phyloP scores from a whole-genome alignment of 2,113 vertebrate species.

The Panurus biarmicus region DNA sequence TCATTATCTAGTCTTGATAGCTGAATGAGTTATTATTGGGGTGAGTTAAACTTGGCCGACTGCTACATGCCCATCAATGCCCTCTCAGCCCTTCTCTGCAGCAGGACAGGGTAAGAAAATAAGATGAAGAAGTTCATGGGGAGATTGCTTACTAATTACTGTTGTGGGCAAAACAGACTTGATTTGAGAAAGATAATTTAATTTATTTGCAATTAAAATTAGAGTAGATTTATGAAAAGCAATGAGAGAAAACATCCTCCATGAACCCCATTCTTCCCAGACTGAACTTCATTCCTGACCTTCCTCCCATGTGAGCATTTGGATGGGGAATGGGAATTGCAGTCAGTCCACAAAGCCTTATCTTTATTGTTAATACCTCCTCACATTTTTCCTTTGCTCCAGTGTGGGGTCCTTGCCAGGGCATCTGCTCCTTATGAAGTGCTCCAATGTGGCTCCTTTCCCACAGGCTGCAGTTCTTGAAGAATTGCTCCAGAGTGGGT shows the following conservation, averaged over 20 bases:
- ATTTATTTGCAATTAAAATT: not conserved
- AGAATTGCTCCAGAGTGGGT: not conserved
- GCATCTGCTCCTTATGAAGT: not conserved
- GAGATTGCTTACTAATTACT: not conserved
- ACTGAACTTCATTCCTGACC: not conserved
- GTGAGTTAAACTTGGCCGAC: not conserved
- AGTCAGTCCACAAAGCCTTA: not conserved
- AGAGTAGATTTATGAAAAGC: not conserved
- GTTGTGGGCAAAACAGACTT: not conserved
- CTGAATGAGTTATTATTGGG: fast-evolving
- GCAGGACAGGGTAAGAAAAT: not conserved
- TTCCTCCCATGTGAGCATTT: not conserved
- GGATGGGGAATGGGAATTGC: not conserved
- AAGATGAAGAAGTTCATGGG: not conserved
- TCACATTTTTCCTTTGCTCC: not conserved
- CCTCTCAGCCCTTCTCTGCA: not conserved
- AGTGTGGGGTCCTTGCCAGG: not conserved
- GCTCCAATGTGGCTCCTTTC: not conserved
- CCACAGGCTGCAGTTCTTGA: not conserved
- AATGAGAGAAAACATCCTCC: not conserved
- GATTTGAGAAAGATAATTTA: not conserved
- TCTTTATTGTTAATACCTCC: not conserved
- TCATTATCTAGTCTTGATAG: not conserved
- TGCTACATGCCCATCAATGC: not conserved
- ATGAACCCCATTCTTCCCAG: not conserved